Evolutionary conservation across 64 coral and sea anemone genomes (phyloP).

Genomic region (Stichodactyla helianthus): DNA sequence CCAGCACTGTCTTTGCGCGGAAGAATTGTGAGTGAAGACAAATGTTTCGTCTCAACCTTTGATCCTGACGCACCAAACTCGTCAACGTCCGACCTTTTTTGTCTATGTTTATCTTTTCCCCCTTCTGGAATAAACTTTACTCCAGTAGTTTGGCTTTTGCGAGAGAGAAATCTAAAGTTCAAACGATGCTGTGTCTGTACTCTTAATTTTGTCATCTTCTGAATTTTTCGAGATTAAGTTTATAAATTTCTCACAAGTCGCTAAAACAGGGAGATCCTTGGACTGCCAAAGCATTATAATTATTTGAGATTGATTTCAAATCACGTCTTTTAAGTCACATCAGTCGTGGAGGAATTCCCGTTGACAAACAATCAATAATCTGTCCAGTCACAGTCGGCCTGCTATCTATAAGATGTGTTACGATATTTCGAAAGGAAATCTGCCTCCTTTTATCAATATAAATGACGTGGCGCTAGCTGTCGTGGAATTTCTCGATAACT

Average conservation of each 20-base stretch:
- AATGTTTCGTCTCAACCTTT: constrained; percentile 3
- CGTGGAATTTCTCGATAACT: neutral
- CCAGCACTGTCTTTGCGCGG: neutral
- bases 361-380: neutral
- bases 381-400: neutral
- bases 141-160: neutral
- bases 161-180: neutral
- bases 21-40: neutral
- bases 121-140: neutral
- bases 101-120: neutral
- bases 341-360: neutral
- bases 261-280: neutral
- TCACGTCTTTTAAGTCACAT: neutral
- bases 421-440: neutral
- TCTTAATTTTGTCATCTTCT: neutral
- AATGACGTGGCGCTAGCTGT: neutral
- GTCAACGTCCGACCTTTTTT: neutral
- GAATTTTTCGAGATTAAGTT: neutral
- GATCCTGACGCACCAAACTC: neutral
- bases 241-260: neutral
- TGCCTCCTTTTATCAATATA: neutral
- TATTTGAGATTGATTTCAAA: neutral
- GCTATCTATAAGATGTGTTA: neutral
- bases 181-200: neutral
- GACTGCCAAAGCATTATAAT: neutral